These are phyloP conservation scores for Metopia argyrocephala DNA, from an alignment of 2,888 invertebrate genomes.

Conservation along the genomic window DNA sequence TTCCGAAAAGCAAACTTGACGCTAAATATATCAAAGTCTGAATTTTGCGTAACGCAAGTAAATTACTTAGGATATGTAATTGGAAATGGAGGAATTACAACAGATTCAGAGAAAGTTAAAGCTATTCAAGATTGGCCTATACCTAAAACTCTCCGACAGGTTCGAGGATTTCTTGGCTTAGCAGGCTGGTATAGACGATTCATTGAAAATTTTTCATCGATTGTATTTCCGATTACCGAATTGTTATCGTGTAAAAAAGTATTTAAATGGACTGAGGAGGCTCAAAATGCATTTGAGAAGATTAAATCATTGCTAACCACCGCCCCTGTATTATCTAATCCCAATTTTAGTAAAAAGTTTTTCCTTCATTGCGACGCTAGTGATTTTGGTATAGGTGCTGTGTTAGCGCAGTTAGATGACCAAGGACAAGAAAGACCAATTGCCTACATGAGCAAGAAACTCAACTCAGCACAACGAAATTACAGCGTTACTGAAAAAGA, in stretches of 20 bases:
- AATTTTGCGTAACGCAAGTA: background rate
- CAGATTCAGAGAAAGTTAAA: too few species aligned
- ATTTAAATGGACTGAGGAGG: too few species aligned
- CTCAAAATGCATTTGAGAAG: slow-evolving; percentile 38
- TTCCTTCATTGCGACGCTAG: slow-evolving; percentile 60
- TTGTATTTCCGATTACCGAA: too few species aligned
- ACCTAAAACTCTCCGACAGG: too few species aligned
- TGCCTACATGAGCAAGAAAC: slow-evolving; percentile 61
- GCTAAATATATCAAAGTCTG: background rate
- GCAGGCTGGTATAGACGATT: slow-evolving; percentile 65
- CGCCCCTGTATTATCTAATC: too few species aligned
- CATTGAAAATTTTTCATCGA: slow-evolving; percentile 56
- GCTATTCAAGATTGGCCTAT: too few species aligned
- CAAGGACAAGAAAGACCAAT: slow-evolving; percentile 51
- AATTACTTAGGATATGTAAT: too few species aligned
- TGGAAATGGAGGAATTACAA: too few species aligned
- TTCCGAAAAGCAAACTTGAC: slow-evolving; percentile 3
- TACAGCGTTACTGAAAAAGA: slow-evolving; percentile 57
- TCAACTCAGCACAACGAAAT: slow-evolving; percentile 53
- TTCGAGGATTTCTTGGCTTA: slow-evolving; percentile 62
- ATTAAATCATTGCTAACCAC: slow-evolving; percentile 43
- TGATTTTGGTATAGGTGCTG: slow-evolving; percentile 51
- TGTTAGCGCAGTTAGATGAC: slow-evolving; percentile 52
- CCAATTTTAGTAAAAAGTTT: too few species aligned
- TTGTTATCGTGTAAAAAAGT: too few species aligned